Percentiles rank a stretch among this genome's conserved stretches.
phyloP scores from a whole-genome alignment of 2,113 vertebrate species.

The Grammomys surdaster region DNA sequence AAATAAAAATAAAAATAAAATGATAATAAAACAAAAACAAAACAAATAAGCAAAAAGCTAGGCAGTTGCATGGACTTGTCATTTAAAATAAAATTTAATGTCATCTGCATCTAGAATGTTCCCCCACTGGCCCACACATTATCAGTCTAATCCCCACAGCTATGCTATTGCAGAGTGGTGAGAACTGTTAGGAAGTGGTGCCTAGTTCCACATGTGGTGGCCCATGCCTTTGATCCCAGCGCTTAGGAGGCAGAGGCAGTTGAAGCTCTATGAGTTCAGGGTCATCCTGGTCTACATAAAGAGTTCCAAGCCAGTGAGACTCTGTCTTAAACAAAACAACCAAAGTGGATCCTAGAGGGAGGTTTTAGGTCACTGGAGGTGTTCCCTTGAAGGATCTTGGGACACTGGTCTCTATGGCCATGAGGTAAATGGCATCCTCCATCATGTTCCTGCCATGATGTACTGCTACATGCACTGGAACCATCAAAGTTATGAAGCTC shows the following conservation, averaged over 20 bases:
- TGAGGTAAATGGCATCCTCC: background rate
- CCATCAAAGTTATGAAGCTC: background rate
- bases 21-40: background rate
- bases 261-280: background rate
- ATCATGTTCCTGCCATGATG: background rate
- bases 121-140: too few species aligned
- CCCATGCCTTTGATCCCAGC: background rate
- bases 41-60: background rate
- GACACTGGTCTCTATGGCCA: background rate
- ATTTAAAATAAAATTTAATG: background rate
- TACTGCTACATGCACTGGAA: background rate
- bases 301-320: background rate
- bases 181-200: background rate
- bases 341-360: background rate
- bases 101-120: background rate
- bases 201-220: background rate
- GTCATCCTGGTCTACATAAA: background rate
- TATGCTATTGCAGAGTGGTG: background rate
- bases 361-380: background rate
- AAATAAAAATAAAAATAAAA: background rate
- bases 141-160: background rate
- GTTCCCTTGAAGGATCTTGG: too few species aligned
- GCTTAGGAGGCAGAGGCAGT: background rate
- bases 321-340: background rate
- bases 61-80: background rate